These are phyloP conservation scores for Vespertilio murinus DNA, from an alignment of 2,797 vertebrate species.

Conservation along the genomic window DNA sequence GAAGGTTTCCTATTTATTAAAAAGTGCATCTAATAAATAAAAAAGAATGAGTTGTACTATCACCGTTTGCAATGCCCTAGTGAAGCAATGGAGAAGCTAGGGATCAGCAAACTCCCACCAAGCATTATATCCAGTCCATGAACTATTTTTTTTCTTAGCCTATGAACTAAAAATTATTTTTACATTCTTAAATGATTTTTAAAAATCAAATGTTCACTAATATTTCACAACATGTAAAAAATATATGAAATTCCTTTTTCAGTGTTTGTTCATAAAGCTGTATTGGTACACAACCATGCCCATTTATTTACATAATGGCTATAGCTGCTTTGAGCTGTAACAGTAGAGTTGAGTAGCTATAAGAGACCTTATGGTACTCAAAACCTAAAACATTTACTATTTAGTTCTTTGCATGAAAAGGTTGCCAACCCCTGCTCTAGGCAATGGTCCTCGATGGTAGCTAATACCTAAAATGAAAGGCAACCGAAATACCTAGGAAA, in stretches of 20 bases:
- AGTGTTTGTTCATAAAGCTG: not conserved
- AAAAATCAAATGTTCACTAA: not conserved
- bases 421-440: not conserved
- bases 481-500: not conserved
- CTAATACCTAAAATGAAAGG: not conserved
- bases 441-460: not conserved
- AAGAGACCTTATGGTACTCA: not conserved
- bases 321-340: not conserved
- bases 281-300: not conserved
- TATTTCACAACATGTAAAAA: not conserved
- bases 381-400: constrained; percentile 13
- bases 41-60: constrained; percentile 16
- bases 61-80: not conserved
- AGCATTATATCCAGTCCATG: not conserved
- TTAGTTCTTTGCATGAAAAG: not conserved
- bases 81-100: not conserved
- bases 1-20: not conserved
- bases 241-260: constrained; percentile 6
- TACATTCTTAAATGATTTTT: not conserved
- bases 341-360: not conserved
- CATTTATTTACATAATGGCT: not conserved
- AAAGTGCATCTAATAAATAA: constrained; percentile 34
- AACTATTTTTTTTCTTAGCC: not conserved
- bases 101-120: not conserved
- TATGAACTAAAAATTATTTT: not conserved